Base-by-base conservation (phyloP, 2,888 invertebrate species). In the Lepidocyrtoides sp. region DNA sequence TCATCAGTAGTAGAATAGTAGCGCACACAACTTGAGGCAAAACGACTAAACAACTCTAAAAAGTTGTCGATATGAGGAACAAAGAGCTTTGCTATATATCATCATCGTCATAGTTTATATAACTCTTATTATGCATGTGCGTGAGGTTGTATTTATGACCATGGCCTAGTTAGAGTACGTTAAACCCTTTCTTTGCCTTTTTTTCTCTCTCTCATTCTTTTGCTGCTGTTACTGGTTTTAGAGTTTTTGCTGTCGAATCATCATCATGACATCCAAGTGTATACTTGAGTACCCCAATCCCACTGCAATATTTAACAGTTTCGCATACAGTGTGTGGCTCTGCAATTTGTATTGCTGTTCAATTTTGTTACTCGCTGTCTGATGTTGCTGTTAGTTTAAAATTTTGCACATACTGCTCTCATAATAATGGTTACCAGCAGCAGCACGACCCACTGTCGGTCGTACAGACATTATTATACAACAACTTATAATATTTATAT, bases 131-230 rank as follows among this genome's bases (percentile, higher is more conserved):
- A 14, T 26, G 51, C 51, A 44, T 84, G 72, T 89, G 84, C 89
- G 84, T 89, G 83, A 84, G 83, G 77, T 89, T 84, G 83, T 84
- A 84, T 60, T 89, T 92, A 90, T 92, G 92, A 92, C 92, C 92
- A 92, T 92, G 92, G 92, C 92, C 90, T 89, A 92, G 83, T 87
- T 92, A 79, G 77, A 88, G 92, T 90, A 91, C 92, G 72, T 92
- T 92, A 91, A 92, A 92, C 92, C 82, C 89, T 81, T 84, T 12
- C 51, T 54, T 44, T 29, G 36, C 60, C 20, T 60, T 77, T 77
- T 54, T 20, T 85, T 20, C 32, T n/a, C 69, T 75, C 75, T 60
- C 60, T 77, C 60, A 63, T 4, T 29, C 57, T 81, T 41, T 23
- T 79, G n/a, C 14, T 66, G 66, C 66, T 66, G 66, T 66, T 66